Evolutionary conservation across 1,140 invertebrate genomes (phyloP).

Genomic region (Diorhabda sublineata): DNA sequence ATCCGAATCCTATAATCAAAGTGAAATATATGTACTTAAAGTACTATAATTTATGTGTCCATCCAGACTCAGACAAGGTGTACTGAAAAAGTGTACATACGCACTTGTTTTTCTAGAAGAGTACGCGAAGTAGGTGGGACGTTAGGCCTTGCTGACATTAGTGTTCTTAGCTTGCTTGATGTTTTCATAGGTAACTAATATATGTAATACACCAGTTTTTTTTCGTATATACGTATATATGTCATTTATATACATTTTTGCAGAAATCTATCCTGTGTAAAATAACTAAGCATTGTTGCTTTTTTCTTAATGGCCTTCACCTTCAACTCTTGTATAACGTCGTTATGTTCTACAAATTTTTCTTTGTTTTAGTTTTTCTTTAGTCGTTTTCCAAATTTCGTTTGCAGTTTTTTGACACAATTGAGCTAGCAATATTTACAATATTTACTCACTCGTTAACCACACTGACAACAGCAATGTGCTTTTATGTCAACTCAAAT

Average conservation of each 20-base stretch:
- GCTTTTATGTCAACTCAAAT: too few relatives aligned
- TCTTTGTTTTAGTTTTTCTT: background rate
- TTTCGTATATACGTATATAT: too few relatives aligned
- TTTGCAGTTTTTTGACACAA: background rate
- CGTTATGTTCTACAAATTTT: background rate
- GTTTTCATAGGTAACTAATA: background rate
- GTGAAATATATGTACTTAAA: too few relatives aligned
- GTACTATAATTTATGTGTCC: too few relatives aligned
- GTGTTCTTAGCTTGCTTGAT: background rate
- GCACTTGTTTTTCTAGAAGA: too few relatives aligned
- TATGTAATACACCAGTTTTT: background rate
- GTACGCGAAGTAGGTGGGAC: too few relatives aligned
- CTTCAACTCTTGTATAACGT: background rate
- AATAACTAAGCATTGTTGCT: slow-evolving; percentile 1
- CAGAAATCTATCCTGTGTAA: background rate
- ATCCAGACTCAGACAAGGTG: too few relatives aligned
- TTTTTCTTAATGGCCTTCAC: background rate
- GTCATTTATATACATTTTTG: background rate
- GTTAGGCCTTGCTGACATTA: background rate
- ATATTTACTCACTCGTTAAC: too few relatives aligned
- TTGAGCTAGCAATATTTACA: background rate
- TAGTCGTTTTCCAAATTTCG: slow-evolving; percentile 5
- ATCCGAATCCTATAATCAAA: too few relatives aligned
- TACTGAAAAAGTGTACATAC: too few relatives aligned
- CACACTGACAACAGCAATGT: too few relatives aligned